A percentile compares a stretch with the other conserved stretches of the same genome.
These are phyloP conservation scores for Drosophila ustulata DNA, from an alignment of 2,888 invertebrate species.

Conservation along the genomic window DNA sequence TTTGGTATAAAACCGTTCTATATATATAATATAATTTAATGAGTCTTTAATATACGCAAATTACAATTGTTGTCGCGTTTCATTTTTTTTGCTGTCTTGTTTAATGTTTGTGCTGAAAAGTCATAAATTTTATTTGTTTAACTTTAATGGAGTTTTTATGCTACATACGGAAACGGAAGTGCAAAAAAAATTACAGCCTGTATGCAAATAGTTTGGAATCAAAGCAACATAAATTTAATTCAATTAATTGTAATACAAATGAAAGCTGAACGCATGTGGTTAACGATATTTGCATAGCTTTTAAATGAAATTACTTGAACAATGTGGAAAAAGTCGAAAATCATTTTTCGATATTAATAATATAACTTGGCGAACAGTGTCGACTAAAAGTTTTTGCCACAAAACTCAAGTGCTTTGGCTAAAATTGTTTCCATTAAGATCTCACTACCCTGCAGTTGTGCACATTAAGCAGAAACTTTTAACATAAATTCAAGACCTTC, in stretches of 20 bases:
- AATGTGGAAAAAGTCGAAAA: not conserved
- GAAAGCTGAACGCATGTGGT: constrained; percentile 1
- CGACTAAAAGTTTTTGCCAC: constrained; percentile 24
- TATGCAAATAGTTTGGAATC: not conserved
- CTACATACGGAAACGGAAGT: not conserved
- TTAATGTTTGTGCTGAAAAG: constrained; percentile 16
- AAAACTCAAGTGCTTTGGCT: constrained; percentile 40
- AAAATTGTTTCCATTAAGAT: constrained; percentile 56
- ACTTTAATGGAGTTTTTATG: constrained; percentile 5
- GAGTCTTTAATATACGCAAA: not conserved
- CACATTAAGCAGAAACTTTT: constrained; percentile 69
- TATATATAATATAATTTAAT: constrained; percentile 19
- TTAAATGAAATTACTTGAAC: constrained; percentile 3
- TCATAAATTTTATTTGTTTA: constrained; percentile 10
- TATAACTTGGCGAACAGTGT: constrained; percentile 16
- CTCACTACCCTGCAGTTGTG: constrained; percentile 54
- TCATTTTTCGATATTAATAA: constrained; percentile 9
- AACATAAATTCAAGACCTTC: constrained; percentile 64
- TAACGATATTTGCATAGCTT: not conserved
- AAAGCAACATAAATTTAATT: not conserved
- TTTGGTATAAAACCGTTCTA: constrained; percentile 13
- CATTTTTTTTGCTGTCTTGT: constrained; percentile 9
- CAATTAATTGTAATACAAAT: constrained; percentile 10
- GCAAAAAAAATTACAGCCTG: not conserved
- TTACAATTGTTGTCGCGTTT: constrained; percentile 1